Conservation (phyloP, 2,113 vertebrate species). For the Verasper variegatus region DNA sequence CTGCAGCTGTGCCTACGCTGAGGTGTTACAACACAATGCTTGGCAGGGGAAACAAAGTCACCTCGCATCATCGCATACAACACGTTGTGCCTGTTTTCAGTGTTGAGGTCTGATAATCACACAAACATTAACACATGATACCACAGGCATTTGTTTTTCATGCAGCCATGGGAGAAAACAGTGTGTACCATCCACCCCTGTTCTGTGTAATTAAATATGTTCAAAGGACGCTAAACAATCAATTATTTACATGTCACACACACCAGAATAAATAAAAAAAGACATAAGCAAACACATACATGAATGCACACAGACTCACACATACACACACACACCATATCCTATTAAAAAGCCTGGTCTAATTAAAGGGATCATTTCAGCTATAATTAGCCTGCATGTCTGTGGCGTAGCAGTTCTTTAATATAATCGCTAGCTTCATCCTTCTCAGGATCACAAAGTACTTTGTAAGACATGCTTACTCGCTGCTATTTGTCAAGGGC, state of each 20-base stretch:
- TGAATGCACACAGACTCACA: background rate
- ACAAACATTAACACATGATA: background rate
- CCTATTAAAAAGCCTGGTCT: constrained; percentile 2
- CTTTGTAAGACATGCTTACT: constrained; percentile 24
- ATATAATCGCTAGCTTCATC: constrained; percentile 31
- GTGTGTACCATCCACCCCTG: background rate
- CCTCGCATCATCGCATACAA: background rate
- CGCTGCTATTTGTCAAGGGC: background rate
- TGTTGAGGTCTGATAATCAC: background rate
- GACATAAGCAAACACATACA: constrained; percentile 34
- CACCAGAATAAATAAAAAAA: background rate
- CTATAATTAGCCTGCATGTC: constrained; percentile 28
- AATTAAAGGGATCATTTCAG: constrained; percentile 36
- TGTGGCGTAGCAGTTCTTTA: constrained; percentile 11
- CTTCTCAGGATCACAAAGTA: constrained; percentile 18
- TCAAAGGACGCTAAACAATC: constrained; percentile 19
- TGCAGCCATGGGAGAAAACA: background rate
- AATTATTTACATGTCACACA: constrained; percentile 53
- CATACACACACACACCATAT: background rate
- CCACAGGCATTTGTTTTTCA: background rate
- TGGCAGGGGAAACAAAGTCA: constrained; percentile 20
- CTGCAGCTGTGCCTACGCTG: constrained; percentile 26
- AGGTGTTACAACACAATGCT: constrained; percentile 24
- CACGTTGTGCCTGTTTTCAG: background rate
- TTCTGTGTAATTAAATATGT: background rate